Conservation (phyloP, 2,888 invertebrate genomes). For the Nebria salina region DNA sequence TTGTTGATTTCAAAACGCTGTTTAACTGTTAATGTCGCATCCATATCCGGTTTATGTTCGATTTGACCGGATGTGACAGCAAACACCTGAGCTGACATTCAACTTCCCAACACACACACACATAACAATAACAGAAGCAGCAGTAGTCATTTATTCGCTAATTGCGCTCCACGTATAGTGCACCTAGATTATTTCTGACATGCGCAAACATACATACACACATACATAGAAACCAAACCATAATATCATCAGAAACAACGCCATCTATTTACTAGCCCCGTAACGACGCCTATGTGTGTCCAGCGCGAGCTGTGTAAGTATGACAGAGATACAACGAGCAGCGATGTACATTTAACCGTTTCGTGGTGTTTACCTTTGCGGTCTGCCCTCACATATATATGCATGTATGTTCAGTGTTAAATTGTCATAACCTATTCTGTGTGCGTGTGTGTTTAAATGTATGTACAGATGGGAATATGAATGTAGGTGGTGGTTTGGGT, state of each 20-base stretch:
- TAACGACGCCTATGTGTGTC: background rate
- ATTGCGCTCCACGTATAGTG: slow-evolving; percentile 25
- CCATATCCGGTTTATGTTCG: slow-evolving; percentile 34
- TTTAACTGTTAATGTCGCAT: slow-evolving; percentile 6
- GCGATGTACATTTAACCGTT: slow-evolving; percentile 44
- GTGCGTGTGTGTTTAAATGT: slow-evolving; percentile 6
- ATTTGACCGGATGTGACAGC: slow-evolving; percentile 40
- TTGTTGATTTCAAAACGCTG: background rate
- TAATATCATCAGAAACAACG: background rate
- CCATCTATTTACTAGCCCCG: background rate
- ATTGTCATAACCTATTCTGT: slow-evolving; percentile 43
- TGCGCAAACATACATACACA: slow-evolving; percentile 36
- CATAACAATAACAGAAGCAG: background rate
- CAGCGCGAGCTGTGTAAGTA: background rate
- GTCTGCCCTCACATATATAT: slow-evolving; percentile 24
- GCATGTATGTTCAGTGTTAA: slow-evolving; percentile 38
- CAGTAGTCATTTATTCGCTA: slow-evolving; percentile 43
- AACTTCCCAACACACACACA: slow-evolving; percentile 3
- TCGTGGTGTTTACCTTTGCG: slow-evolving; percentile 40
- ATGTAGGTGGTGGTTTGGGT: slow-evolving; percentile 31
- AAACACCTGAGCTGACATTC: slow-evolving; percentile 46
- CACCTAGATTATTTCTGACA: slow-evolving; percentile 37
- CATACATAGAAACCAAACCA: background rate
- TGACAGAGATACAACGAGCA: background rate
- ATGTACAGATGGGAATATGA: slow-evolving; percentile 23